phyloP scores from a whole-genome alignment of 1,140 invertebrate species.

The Tenebrio molitor region DNA sequence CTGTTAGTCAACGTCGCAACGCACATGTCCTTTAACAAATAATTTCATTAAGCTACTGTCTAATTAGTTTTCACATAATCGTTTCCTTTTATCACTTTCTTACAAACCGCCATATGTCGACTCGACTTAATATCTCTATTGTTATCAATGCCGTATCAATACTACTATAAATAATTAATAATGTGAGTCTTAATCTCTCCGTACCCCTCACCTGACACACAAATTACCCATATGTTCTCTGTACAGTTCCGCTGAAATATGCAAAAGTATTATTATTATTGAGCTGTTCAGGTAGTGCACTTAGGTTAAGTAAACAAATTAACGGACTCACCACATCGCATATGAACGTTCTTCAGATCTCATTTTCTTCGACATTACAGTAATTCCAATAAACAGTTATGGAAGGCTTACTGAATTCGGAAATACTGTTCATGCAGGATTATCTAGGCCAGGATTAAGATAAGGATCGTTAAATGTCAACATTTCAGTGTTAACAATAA shows the following conservation, averaged over 20 bases:
- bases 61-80: slow-evolving; percentile 15
- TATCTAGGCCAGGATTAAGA: slow-evolving; percentile 11
- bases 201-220: too few relatives aligned
- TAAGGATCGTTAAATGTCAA: slow-evolving; percentile 12
- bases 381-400: background rate
- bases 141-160: background rate
- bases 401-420: slow-evolving; percentile 6
- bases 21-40: slow-evolving; percentile 18
- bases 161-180: too few relatives aligned
- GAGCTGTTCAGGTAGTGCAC: too few relatives aligned
- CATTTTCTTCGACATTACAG: background rate
- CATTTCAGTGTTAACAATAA: slow-evolving; percentile 11
- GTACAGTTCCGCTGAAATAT: too few relatives aligned
- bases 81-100: slow-evolving; percentile 18
- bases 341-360: too few relatives aligned
- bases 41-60: slow-evolving; percentile 21
- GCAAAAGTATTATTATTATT: too few relatives aligned
- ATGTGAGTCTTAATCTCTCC: too few relatives aligned
- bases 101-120: slow-evolving; percentile 2
- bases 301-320: too few relatives aligned
- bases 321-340: too few relatives aligned
- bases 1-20: too few relatives aligned
- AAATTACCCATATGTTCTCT: too few relatives aligned
- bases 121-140: background rate
- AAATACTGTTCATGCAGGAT: background rate